These are phyloP conservation scores for Aldabrachelys gigantea DNA, from an alignment of 2,113 vertebrate species.

Conservation along the genomic window DNA sequence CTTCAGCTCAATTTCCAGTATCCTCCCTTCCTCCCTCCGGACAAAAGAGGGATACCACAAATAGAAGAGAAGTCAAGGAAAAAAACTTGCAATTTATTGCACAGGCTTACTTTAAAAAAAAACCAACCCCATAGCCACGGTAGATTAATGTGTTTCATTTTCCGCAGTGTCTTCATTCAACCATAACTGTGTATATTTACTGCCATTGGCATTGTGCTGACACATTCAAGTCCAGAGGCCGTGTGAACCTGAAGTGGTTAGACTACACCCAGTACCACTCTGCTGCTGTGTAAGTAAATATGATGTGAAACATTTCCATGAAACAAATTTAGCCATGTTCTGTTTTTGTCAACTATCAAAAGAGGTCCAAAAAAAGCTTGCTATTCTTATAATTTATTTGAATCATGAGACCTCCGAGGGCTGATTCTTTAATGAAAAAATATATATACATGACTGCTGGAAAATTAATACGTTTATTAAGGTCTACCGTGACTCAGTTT, in stretches of 20 bases:
- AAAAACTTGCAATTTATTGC: conserved; percentile 56
- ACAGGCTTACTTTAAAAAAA: conserved; percentile 63
- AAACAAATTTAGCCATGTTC: not conserved
- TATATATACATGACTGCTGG: not conserved
- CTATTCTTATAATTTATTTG: conserved; percentile 11
- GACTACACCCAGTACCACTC: not conserved
- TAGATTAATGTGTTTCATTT: conserved; percentile 68
- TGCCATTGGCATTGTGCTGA: conserved; percentile 20
- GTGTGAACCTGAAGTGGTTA: not conserved
- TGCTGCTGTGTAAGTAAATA: not conserved
- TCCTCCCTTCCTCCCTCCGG: not conserved
- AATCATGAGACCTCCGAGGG: not conserved
- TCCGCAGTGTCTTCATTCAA: conserved; percentile 66
- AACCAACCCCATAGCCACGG: not conserved
- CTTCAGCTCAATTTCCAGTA: not conserved
- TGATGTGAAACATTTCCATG: not conserved
- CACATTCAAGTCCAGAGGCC: not conserved
- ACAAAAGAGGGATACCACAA: conserved; percentile 48
- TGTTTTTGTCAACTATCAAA: not conserved
- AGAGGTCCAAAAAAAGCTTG: not conserved
- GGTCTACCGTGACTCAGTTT: too few species aligned
- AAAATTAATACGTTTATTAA: too few species aligned
- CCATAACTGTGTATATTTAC: conserved; percentile 51
- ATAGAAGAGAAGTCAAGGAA: conserved; percentile 29
- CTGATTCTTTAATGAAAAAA: conserved; percentile 21